Evolutionary conservation across 2,113 vertebrate genomes (phyloP).

Genomic region (Colaptes auratus): DNA sequence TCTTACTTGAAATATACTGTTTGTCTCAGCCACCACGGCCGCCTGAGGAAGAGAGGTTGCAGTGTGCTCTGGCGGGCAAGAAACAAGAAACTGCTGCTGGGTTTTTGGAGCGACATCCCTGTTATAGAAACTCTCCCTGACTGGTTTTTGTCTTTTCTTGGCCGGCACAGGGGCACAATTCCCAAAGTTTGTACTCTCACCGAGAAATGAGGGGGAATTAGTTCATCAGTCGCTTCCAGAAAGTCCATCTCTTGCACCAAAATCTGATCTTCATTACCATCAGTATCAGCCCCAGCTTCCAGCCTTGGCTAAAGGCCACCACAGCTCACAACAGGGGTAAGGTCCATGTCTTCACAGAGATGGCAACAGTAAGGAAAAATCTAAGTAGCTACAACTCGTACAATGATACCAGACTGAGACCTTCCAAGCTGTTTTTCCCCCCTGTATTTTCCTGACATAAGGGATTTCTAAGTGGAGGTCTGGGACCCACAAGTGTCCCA

Average conservation of each 20-base stretch:
- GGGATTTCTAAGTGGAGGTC: neutral
- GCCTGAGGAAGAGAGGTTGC: neutral
- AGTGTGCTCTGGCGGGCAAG: neutral
- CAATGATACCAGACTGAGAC: neutral
- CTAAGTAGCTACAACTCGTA: neutral
- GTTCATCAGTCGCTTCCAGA: neutral
- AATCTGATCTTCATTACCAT: neutral
- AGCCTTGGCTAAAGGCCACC: neutral
- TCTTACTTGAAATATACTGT: slow-evolving; percentile 4
- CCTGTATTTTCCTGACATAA: neutral
- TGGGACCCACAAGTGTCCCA: neutral
- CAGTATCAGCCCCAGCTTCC: neutral
- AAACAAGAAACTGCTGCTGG: neutral
- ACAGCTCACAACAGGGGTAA: neutral
- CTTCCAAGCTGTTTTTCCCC: neutral
- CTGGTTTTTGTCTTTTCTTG: slow-evolving; percentile 17
- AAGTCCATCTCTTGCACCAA: slow-evolving; percentile 1
- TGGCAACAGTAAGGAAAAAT: neutral
- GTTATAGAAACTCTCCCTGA: neutral
- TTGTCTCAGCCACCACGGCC: neutral
- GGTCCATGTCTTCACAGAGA: neutral
- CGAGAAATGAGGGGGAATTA: neutral
- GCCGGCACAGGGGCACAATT: neutral
- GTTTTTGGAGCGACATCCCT: neutral
- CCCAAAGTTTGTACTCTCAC: neutral